Percentiles rank a stretch among this genome's conserved stretches.
These are phyloP conservation scores for Notolepis coatsorum DNA, from an alignment of 2,797 vertebrate species.

Conservation along the genomic window DNA sequence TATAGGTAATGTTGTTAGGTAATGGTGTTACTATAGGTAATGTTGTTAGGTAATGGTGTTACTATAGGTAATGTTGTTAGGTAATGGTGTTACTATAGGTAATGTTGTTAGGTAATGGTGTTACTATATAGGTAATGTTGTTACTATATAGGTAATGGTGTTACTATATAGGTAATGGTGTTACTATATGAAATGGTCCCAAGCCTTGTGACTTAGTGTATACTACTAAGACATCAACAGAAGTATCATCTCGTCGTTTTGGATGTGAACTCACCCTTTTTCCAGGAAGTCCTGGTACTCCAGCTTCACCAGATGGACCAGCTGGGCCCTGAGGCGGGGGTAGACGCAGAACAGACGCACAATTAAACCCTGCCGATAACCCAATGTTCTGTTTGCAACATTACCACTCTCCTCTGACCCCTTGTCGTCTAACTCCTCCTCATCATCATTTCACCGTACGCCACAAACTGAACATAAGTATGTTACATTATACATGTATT, in stretches of 20 bases:
- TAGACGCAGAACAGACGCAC: conserved; percentile 38
- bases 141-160: conserved; percentile 5
- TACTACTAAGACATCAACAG: conserved; percentile 5
- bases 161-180: not conserved
- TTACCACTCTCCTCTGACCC: no score
- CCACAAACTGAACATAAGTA: no score
- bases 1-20: not conserved
- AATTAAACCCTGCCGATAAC: not conserved
- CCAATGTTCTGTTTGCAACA: no score
- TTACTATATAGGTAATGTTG: not conserved
- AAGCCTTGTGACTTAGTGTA: conserved; percentile 10
- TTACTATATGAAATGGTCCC: conserved; percentile 4
- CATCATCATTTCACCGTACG: no score
- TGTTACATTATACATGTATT: no score
- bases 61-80: not conserved
- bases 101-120: no score
- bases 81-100: conserved; percentile 8
- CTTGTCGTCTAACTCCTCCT: no score
- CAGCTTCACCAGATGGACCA: conserved; percentile 98
- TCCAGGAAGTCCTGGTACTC: conserved; percentile 96
- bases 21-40: conserved; percentile 6
- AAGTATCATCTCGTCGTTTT: conserved; percentile 37
- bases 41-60: conserved; percentile 6
- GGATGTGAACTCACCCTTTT: conserved; percentile 90
- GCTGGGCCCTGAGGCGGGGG: conserved; percentile 93